These are phyloP conservation scores for Brachionus asplanchnoidis DNA, from an alignment of 1,140 invertebrate species.

Conservation along the genomic window DNA sequence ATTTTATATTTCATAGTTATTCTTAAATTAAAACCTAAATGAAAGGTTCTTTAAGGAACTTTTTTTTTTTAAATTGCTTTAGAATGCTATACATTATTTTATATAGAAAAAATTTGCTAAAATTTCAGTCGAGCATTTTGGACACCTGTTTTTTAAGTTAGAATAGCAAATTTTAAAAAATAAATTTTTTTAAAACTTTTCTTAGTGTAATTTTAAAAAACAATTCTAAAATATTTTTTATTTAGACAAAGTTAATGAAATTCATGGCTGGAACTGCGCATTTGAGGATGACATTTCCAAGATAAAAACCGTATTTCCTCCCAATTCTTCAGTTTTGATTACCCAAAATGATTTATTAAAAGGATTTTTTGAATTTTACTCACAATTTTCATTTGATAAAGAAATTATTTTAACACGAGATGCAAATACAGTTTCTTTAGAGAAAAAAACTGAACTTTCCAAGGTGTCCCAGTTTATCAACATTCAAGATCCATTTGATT, in stretches of 20 bases:
- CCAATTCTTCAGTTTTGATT: background rate
- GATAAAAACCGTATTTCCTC: background rate
- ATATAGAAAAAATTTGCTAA: background rate
- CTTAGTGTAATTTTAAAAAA: background rate
- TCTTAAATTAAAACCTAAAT: too few species aligned
- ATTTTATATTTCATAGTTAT: too few species aligned
- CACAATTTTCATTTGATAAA: background rate
- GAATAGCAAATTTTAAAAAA: background rate
- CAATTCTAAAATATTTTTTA: background rate
- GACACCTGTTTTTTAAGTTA: too few species aligned
- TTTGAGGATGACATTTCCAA: conserved; percentile 14
- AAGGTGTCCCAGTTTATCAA: conserved; percentile 7
- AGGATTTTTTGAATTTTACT: conserved; percentile 41
- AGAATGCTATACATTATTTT: background rate
- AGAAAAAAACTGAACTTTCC: background rate
- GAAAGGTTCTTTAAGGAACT: too few species aligned
- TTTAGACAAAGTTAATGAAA: background rate
- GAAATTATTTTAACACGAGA: background rate
- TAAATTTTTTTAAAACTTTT: background rate
- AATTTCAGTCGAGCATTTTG: too few species aligned
- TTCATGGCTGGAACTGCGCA: conserved; percentile 37
- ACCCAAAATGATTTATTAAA: conserved; percentile 8
- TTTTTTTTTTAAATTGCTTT: too few species aligned
- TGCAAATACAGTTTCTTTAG: background rate
- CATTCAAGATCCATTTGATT: conserved; percentile 37